Evolutionary conservation across 1,140 invertebrate species (phyloP), one percentile per base, ranked within the genome.

Genomic region (Wiebesia pumilae): DNA sequence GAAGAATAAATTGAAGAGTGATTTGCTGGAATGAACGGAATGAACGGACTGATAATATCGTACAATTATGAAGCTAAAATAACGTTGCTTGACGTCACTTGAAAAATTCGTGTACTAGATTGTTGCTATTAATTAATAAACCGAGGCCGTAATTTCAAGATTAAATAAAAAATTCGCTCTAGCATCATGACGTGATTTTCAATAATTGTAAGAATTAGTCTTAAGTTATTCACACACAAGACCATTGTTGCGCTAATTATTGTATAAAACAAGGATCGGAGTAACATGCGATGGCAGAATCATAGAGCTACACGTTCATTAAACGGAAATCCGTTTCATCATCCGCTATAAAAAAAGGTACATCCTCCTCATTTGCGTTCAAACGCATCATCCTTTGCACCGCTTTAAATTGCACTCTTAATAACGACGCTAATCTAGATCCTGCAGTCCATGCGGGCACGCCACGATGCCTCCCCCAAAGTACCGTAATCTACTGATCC

Each of bases 371-470:
- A 24, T 4, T 77, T 40, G 30, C 30, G 24, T 78, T 30, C 16
- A 9, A 78, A 54, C 6, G 77, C 47, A 51, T 69, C 80, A 81
- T 69, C 62, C 35, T 75, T 75, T 24, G 84, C 78, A 79, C 71
- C 78, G 67, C 33, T 35, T 71, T 85, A 69, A 79, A 81, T 69
- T 81, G 35, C 65, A 38, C 51, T 85, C 43, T 58, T 80, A 83
- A 87, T 87, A 83, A 87, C 81, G 65, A 80, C 0, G 85, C 81
- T 83, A 87, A 87, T 87, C 85, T 87, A 83, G 85, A 87, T 82
- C 30, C 40, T 65, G 9, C 14, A n/a, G 14, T n/a, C 58, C 43
- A 27, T 65, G 24, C 19, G 78, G n/a, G 81, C 38, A 47, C n/a
- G 40, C n/a, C 62, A 65, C n/a, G 9, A 0, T 58, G 51, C 82